Evolutionary conservation across 2,113 vertebrate genomes (phyloP), one percentile per base, ranked within the genome.

Genomic region (Eulemur rufifrons): DNA sequence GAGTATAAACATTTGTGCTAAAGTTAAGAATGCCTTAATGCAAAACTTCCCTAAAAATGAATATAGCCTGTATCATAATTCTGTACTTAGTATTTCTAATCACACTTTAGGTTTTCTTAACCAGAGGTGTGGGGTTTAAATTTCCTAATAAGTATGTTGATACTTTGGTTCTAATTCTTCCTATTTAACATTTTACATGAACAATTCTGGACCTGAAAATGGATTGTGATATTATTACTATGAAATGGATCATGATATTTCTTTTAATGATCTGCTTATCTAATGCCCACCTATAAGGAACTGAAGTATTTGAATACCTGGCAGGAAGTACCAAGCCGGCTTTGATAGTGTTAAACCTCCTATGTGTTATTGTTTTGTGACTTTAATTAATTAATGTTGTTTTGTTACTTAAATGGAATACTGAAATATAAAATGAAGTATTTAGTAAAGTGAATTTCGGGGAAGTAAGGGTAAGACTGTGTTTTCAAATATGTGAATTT

Each of bases 381-480:
- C 39, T 27, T 76, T 56, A 56, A 21, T 56, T 56, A 56, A 56
- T 61, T 61, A 83, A 39, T 71, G 32, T 9, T 96, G 54, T 90
- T 92, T 93, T 83, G 29, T 66, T 21, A 83, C 54, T 50, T 95
- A 56, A 90, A 64, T 69, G 50, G 18, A 82, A 77, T 63, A 25
- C 45, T 92, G 63, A 95, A 86, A 86, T 86, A 66, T 82, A 78
- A 86, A 77, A 77, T 27, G 27, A 88, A 85, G 27, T 66, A 14
- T 94, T 74, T 68, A 85, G 25, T 89, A 76, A 94, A 86, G 81
- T 89, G 85, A 86, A 64, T 80, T 95, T 96, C 50, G 68, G 54
- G 17, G 29, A 45, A 66, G 34, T 61, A 42, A 84, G 47, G 29
- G 6, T 89, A 10, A 83, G 32, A 45, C 50, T 77, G 25, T 94